A percentile compares a stretch with the other conserved stretches of the same genome.
These are phyloP conservation scores for Linnaemya tessellans DNA, from an alignment of 2,888 invertebrate species.

Conservation along the genomic window DNA sequence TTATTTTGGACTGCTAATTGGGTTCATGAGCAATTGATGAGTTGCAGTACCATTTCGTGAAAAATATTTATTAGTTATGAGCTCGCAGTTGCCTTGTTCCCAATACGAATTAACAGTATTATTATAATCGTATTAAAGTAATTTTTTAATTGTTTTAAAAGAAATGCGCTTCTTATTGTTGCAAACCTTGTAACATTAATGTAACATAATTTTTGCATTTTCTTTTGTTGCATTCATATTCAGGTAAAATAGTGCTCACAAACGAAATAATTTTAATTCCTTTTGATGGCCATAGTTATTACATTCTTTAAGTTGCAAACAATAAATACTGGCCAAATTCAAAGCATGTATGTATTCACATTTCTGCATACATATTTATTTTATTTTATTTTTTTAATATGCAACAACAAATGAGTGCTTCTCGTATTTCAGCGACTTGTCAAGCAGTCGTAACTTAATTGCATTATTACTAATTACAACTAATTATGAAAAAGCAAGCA, in stretches of 20 bases:
- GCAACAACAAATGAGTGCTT: constrained; percentile 14
- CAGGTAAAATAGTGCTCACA: constrained; percentile 38
- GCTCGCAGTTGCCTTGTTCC: neutral
- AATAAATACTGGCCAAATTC: constrained; percentile 41
- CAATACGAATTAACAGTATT: neutral
- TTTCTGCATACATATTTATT: no score
- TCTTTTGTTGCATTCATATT: constrained; percentile 15
- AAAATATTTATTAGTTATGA: no score
- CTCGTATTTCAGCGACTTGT: constrained; percentile 52
- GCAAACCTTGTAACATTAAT: constrained; percentile 67
- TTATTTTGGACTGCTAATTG: no score
- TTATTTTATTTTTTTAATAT: neutral
- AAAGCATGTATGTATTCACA: no score
- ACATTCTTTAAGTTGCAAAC: constrained; percentile 33
- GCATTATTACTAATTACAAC: constrained; percentile 82
- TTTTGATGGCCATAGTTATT: constrained; percentile 67
- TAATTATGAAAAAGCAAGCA: constrained; percentile 76
- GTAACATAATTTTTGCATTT: constrained; percentile 44
- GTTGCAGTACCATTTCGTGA: no score
- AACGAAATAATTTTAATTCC: constrained; percentile 56
- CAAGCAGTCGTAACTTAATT: constrained; percentile 78
- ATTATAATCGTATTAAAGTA: neutral
- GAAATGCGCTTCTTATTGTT: constrained; percentile 15
- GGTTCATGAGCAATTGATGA: no score
- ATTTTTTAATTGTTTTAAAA: constrained; percentile 2